phyloP scores from a whole-genome alignment of 2,888 invertebrate genomes.

The Corythucha ciliata region DNA sequence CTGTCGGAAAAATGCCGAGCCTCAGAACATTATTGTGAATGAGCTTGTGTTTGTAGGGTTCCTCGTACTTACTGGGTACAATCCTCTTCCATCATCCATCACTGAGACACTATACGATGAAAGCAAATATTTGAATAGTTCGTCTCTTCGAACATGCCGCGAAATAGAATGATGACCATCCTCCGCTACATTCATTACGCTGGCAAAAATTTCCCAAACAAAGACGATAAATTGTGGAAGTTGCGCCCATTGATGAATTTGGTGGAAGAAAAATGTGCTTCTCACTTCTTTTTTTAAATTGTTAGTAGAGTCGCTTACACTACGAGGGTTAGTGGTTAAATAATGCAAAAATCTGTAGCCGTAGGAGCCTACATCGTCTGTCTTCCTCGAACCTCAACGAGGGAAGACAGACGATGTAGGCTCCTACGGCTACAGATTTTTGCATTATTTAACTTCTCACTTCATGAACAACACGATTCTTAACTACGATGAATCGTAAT shows the following conservation, averaged over 20 bases:
- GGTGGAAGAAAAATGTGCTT: not conserved
- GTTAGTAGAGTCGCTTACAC: no score
- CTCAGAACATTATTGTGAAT: not conserved
- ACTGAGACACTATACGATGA: no score
- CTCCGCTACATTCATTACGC: not conserved
- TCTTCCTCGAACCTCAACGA: no score
- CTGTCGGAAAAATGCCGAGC: not conserved
- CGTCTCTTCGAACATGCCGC: not conserved
- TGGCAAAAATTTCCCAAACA: conserved; percentile 4
- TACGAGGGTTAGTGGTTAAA: no score
- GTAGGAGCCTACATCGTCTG: no score
- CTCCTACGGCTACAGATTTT: no score
- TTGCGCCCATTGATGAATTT: conserved; percentile 1
- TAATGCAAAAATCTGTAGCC: no score
- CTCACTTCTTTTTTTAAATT: no score
- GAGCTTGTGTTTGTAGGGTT: not conserved
- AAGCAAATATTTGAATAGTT: not conserved
- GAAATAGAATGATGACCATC: conserved; percentile 1
- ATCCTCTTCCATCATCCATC: not conserved
- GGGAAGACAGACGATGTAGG: no score
- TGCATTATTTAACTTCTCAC: no score
- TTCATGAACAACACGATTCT: conserved; percentile 4
- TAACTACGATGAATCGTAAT: conserved; percentile 8
- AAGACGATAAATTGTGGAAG: conserved; percentile 4
- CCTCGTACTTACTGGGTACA: conserved; percentile 4